Conservation (phyloP, 2,888 invertebrate genomes). For the Cheiracanthium punctorium region DNA sequence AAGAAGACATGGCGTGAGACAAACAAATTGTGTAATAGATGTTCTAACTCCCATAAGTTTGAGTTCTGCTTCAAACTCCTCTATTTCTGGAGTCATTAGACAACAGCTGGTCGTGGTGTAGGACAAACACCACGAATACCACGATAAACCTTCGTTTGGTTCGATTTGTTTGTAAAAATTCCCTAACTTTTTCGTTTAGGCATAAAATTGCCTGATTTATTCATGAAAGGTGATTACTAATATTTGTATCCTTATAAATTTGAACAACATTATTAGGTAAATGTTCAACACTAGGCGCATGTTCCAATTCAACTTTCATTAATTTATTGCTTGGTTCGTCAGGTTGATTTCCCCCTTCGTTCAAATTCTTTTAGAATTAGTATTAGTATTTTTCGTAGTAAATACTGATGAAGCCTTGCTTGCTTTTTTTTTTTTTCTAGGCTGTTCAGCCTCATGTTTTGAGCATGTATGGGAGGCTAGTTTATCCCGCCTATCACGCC, state of each 20-base stretch:
- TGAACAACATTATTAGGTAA: background rate
- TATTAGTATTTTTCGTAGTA: too few relatives aligned
- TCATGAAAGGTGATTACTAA: background rate
- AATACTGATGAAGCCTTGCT: too few relatives aligned
- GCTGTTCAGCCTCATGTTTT: too few relatives aligned
- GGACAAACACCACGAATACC: background rate
- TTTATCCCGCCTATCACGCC: too few relatives aligned
- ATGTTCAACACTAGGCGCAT: background rate
- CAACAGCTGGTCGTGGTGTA: background rate
- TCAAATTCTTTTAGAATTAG: too few relatives aligned
- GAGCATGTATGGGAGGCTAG: too few relatives aligned
- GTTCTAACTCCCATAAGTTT: slow-evolving; percentile 2
- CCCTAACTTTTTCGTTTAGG: background rate
- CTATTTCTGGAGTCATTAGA: background rate
- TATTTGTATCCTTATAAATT: background rate
- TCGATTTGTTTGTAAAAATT: background rate
- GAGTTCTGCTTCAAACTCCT: slow-evolving; percentile 6
- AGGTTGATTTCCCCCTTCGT: background rate
- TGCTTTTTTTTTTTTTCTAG: too few relatives aligned
- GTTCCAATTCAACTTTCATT: background rate
- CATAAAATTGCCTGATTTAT: slow-evolving; percentile 7
- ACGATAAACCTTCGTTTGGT: background rate
- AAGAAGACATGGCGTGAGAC: background rate
- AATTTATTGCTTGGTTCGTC: background rate
- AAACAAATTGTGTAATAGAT: background rate